These are phyloP conservation scores for Tetragonula clypearis DNA, from an alignment of 1,140 invertebrate species.

Conservation along the genomic window DNA sequence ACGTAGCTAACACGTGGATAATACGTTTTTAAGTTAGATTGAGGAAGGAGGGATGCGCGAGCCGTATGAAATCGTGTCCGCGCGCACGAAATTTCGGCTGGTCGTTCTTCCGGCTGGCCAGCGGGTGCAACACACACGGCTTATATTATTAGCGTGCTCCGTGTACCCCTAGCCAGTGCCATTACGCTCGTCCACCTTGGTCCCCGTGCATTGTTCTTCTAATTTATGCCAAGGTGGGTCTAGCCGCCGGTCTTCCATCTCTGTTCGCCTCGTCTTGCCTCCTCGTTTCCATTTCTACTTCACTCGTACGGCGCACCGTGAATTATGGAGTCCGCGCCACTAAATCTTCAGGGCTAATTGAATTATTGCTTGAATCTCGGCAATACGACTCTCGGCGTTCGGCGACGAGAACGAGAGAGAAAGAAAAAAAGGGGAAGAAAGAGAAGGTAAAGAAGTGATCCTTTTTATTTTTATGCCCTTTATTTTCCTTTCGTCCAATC, in stretches of 20 bases:
- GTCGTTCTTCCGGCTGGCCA: conserved; percentile 56
- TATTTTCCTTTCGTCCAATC: conserved; percentile 30
- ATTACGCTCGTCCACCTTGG: conserved; percentile 68
- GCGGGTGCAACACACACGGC: conserved; percentile 26
- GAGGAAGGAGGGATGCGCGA: not conserved
- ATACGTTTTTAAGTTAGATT: not conserved
- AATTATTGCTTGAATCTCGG: conserved; percentile 75
- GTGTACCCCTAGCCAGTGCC: conserved; percentile 47
- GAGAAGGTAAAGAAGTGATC: not conserved
- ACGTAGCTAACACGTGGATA: too few species aligned
- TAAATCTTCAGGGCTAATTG: conserved; percentile 77
- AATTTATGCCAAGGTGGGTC: conserved; percentile 75
- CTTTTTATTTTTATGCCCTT: conserved; percentile 7
- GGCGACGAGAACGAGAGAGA: not conserved
- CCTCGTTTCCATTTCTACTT: conserved; percentile 56
- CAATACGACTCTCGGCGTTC: conserved; percentile 59
- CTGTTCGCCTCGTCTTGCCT: conserved; percentile 7
- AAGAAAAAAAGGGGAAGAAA: not conserved
- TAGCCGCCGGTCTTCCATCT: conserved; percentile 27
- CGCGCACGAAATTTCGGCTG: conserved; percentile 59
- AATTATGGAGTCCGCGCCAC: conserved; percentile 74
- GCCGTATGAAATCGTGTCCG: conserved; percentile 58
- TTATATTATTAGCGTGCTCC: conserved; percentile 62
- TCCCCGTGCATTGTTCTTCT: conserved; percentile 74
- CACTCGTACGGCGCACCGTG: conserved; percentile 68